Conservation (phyloP, 2,113 vertebrate species). For the Maccullochella peelii region DNA sequence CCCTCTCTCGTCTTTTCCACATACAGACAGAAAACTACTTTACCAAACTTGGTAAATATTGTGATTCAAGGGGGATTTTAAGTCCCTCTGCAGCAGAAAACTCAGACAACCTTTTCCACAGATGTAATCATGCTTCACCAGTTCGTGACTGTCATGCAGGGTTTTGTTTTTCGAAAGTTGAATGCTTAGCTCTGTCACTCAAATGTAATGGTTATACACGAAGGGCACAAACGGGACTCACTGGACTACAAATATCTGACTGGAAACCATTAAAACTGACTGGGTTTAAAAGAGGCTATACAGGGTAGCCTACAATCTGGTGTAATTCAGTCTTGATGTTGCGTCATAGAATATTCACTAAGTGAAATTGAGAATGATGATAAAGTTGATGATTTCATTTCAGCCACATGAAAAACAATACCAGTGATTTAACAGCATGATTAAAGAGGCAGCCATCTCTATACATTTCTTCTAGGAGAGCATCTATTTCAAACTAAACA, state of each 20-base stretch:
- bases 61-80: not conserved
- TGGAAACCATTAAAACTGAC: slow-evolving; percentile 5
- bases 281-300: not conserved
- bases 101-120: slow-evolving; percentile 9
- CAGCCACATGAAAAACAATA: slow-evolving; percentile 27
- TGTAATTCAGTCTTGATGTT: slow-evolving; percentile 52
- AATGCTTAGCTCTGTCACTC: not conserved
- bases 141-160: not conserved
- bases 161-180: not conserved
- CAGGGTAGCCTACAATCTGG: slow-evolving; percentile 24
- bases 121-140: not conserved
- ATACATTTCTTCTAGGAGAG: not conserved
- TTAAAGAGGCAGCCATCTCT: not conserved
- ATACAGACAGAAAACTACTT: slow-evolving; percentile 13
- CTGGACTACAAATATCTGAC: not conserved
- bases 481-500: slow-evolving; percentile 1
- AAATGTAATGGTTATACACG: not conserved
- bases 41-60: slow-evolving; percentile 18
- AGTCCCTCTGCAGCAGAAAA: not conserved
- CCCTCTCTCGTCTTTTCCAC: slow-evolving; percentile 10
- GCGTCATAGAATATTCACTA: slow-evolving; percentile 53
- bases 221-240: not conserved
- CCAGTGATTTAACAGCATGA: not conserved
- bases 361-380: slow-evolving; percentile 48
- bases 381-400: slow-evolving; percentile 49